These are phyloP conservation scores for Larimichthys crocea DNA, from an alignment of 2,113 vertebrate genomes.

Conservation along the genomic window DNA sequence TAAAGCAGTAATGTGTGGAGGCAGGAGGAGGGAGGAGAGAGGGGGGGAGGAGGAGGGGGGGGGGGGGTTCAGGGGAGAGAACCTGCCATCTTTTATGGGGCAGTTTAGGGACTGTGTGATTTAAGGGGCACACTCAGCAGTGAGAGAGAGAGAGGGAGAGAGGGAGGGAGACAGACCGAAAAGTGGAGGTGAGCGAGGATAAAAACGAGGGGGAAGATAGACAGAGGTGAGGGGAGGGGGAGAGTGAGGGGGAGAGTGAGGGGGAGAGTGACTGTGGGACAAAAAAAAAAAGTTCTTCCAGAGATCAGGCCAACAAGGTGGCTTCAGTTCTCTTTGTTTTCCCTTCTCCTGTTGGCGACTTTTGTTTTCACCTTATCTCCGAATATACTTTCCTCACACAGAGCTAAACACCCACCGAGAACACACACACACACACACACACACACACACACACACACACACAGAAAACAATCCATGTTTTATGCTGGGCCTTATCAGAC, in stretches of 20 bases:
- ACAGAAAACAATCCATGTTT: constrained; percentile 31
- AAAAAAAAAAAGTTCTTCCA: constrained; percentile 2
- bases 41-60: constrained; percentile 25
- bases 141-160: constrained; percentile 7
- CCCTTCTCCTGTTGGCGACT: not conserved
- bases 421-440: not conserved
- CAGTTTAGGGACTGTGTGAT: constrained; percentile 83
- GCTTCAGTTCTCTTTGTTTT: not conserved
- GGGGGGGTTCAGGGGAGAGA: constrained; percentile 62
- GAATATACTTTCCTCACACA: not conserved
- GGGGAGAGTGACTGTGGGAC: not conserved
- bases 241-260: constrained; percentile 1
- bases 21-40: constrained; percentile 57
- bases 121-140: constrained; percentile 76
- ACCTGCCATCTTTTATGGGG: constrained; percentile 82
- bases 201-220: constrained; percentile 34
- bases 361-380: constrained; percentile 11
- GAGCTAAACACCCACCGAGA: not conserved
- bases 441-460: not conserved
- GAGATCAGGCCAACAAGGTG: not conserved
- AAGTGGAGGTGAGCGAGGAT: constrained; percentile 43
- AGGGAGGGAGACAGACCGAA: constrained; percentile 29
- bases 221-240: constrained; percentile 22
- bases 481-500: constrained; percentile 35
- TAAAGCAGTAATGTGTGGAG: constrained; percentile 86